These are phyloP conservation scores for Carlito syrichta DNA, from an alignment of 2,113 vertebrate genomes.

Conservation along the genomic window DNA sequence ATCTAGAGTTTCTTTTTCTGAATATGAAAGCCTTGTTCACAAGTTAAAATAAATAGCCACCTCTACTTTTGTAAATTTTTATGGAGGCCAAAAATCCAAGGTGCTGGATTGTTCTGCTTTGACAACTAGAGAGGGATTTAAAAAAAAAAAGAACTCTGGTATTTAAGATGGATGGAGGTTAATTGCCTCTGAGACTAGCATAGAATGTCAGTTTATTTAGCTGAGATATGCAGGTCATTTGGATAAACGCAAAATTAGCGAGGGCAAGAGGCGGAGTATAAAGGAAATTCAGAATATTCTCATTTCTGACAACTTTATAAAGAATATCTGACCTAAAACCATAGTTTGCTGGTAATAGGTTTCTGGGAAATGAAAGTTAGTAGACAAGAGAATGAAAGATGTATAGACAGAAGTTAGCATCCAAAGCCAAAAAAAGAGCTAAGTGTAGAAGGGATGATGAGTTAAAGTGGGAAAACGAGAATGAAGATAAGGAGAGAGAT, in stretches of 20 bases:
- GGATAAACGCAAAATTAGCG: not conserved
- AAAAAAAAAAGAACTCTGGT: not conserved
- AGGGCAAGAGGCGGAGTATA: not conserved
- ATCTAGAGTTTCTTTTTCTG: not conserved
- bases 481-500: not conserved
- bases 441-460: not conserved
- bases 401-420: not conserved
- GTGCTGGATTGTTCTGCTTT: not conserved
- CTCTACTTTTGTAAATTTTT: not conserved
- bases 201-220: not conserved
- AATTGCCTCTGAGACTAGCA: not conserved
- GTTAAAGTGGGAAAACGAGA: not conserved
- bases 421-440: not conserved
- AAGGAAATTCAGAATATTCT: not conserved
- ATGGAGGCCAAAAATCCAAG: not conserved
- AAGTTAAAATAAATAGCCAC: not conserved
- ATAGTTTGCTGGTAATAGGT: not conserved
- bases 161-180: not conserved
- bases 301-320: not conserved
- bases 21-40: not conserved
- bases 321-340: not conserved
- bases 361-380: not conserved
- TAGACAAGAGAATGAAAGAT: not conserved
- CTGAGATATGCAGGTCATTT: not conserved
- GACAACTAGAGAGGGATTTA: not conserved